Base-by-base conservation (phyloP, 2,797 vertebrate species). In the Arctocebus calabarensis region DNA sequence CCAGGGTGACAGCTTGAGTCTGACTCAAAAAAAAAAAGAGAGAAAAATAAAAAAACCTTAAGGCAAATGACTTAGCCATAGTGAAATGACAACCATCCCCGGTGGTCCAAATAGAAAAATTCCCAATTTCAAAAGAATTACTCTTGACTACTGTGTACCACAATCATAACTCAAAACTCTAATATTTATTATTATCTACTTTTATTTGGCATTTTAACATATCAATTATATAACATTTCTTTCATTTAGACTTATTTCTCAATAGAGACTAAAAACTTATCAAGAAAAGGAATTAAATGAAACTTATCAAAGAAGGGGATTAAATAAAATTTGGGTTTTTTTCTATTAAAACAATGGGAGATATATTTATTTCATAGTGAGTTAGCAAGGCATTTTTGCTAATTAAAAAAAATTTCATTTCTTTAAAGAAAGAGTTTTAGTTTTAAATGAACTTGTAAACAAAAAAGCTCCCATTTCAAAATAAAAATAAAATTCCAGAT, bases 71-170 rank as follows among this genome's bases (percentile, higher is more conserved):
- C 11, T 90, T 79, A 73, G 29, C 7, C 11, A 66, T 66, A 59
- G 19, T 86, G 19, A 94, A 90, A 71, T 74, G 4, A 79, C 6
- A 12, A 74, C n/a, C 16, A 79, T 37, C 7, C 32, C 29, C 40
- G 62, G 11, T 66, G 22, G 57, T 45, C n/a, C 57, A 40, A 10
- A 43, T 16, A 25, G 2, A 84, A 11, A 14, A 90, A 48, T n/a
- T 88, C 5, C 20, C 84, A 81, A 95, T 22, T 62, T 94, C 12
- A 78, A 87, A 29, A 16, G 87, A 83, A 79, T 73, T 3, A 87
- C 66, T n/a, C 12, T 66, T 73, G 3, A 62, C 22, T 7, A 79
- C 43, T 88, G 16, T 64, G 9, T 29, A 73, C 19, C 40, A 96
- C 45, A 87, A 34, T 57, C 22, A 37, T 87, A 90, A 84, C 14